Evolutionary conservation across 2,113 vertebrate species (phyloP).

Genomic region (Cinclus mexicanus): DNA sequence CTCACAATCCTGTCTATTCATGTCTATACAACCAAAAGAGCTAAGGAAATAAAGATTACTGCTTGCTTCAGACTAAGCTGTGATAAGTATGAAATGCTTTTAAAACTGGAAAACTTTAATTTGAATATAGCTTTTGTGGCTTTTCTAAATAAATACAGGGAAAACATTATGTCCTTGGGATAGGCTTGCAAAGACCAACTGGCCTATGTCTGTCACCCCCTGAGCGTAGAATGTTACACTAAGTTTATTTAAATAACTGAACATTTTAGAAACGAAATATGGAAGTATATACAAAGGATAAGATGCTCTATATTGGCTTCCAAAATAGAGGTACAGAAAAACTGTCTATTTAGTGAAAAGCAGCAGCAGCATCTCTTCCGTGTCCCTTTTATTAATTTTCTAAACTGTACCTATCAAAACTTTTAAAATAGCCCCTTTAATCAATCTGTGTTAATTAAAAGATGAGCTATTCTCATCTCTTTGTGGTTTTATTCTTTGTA

Average conservation of each 20-base stretch:
- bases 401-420: not conserved
- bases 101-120: not conserved
- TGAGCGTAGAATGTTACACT: not conserved
- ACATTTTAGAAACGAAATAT: not conserved
- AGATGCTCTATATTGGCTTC: not conserved
- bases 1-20: not conserved
- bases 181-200: not conserved
- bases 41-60: not conserved
- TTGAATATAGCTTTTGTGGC: not conserved
- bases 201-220: not conserved
- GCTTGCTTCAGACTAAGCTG: not conserved
- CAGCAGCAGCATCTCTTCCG: not conserved
- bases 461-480: not conserved
- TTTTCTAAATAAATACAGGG: not conserved
- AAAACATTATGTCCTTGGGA: not conserved
- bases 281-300: not conserved
- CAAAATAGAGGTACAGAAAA: not conserved
- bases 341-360: not conserved
- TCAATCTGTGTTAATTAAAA: not conserved
- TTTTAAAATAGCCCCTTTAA: not conserved
- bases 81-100: not conserved
- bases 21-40: not conserved
- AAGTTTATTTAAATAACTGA: not conserved
- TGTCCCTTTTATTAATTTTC: not conserved
- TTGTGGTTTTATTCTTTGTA: not conserved